A percentile compares a stretch with the other conserved stretches of the same genome.
phyloP scores from a whole-genome alignment of 2,797 vertebrate genomes.

The Crocodylus rhombifer region DNA sequence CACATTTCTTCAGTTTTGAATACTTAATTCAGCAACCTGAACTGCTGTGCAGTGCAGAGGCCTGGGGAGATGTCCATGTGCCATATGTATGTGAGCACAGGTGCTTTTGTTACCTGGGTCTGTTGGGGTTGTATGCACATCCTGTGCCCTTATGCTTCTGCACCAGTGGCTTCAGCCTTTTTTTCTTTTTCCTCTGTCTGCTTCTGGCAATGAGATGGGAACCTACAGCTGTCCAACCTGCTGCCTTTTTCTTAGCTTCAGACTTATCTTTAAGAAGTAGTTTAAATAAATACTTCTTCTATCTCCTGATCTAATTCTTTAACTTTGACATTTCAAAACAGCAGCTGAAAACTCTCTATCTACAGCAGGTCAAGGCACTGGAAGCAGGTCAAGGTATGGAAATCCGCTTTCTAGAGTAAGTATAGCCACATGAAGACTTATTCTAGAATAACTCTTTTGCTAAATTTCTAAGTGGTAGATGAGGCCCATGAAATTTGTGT shows the following conservation, averaged over 20 bases:
- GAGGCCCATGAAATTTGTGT: too few species aligned
- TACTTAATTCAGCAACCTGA: not conserved
- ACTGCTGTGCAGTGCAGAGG: not conserved
- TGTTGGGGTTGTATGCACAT: accelerated
- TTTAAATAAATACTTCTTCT: not conserved
- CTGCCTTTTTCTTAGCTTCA: not conserved
- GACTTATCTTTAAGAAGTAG: not conserved
- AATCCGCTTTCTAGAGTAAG: too few species aligned
- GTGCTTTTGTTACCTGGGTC: not conserved
- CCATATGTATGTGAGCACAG: not conserved
- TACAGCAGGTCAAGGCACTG: too few species aligned
- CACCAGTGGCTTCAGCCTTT: not conserved
- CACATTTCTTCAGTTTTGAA: not conserved
- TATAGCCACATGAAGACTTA: too few species aligned
- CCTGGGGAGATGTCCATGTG: not conserved
- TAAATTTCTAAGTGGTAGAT: too few species aligned
- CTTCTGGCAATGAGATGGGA: not conserved
- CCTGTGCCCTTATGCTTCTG: not conserved
- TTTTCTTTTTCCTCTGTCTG: not conserved
- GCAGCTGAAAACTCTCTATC: not conserved
- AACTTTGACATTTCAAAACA: not conserved
- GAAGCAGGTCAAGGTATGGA: too few species aligned
- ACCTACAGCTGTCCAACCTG: not conserved
- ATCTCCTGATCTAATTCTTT: not conserved
- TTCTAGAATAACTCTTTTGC: too few species aligned